Evolutionary conservation across 1,140 invertebrate genomes (phyloP).

Genomic region (Cydia pomonella): DNA sequence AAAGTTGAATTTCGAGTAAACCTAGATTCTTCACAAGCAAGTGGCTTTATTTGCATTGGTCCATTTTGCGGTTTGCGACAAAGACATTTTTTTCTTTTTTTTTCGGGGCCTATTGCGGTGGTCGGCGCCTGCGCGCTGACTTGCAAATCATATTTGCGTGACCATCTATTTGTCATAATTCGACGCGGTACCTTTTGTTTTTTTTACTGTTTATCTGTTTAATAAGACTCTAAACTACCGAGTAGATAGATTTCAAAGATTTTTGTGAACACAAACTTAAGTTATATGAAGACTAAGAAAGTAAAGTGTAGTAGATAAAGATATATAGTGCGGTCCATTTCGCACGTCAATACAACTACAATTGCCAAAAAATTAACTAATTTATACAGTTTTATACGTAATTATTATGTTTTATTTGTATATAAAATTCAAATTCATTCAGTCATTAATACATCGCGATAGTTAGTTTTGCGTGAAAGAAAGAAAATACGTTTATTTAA

Average conservation of each 20-base stretch:
- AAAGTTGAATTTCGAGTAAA: conserved; percentile 28
- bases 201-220: conserved; percentile 38
- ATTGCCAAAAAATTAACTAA: no score
- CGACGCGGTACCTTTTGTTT: conserved; percentile 42
- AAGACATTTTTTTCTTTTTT: conserved; percentile 52
- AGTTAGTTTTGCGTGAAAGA: no score
- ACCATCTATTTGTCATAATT: conserved; percentile 56
- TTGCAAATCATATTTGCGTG: conserved; percentile 51
- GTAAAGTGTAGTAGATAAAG: no score
- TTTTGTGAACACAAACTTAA: background rate
- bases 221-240: conserved; percentile 37
- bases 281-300: no score
- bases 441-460: no score
- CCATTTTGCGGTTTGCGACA: conserved; percentile 66
- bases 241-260: background rate
- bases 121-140: conserved; percentile 58
- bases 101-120: conserved; percentile 43
- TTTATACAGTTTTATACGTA: no score
- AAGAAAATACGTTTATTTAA: no score
- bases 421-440: no score
- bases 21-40: background rate
- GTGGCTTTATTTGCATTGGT: conserved; percentile 14
- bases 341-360: background rate
- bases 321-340: no score
- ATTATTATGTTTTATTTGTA: no score